Percentiles rank a stretch among this genome's conserved stretches.
Conservation (phyloP, 2,113 vertebrate genomes). For the Telmatochromis sp. region DNA sequence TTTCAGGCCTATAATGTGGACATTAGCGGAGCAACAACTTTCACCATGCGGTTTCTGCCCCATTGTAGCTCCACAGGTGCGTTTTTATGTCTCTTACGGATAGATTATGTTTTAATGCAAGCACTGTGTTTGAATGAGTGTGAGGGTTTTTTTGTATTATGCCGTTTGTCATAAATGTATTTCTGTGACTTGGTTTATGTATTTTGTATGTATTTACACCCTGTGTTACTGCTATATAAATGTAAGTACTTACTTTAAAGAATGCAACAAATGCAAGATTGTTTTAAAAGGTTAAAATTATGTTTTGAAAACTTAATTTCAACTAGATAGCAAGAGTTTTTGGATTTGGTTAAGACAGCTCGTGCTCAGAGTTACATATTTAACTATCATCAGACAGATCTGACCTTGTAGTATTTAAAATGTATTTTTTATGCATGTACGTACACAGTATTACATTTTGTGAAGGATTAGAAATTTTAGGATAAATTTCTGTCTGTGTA, state of each 20-base stretch:
- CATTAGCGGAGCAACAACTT: not conserved
- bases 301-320: not conserved
- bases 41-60: constrained; percentile 35
- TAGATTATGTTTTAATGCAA: not conserved
- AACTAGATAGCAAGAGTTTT: not conserved
- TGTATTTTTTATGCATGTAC: not conserved
- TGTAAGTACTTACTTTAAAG: not conserved
- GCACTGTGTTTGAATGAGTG: not conserved
- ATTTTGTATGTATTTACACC: not conserved
- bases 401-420: not conserved
- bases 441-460: not conserved
- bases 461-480: not conserved
- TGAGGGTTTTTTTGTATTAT: rapidly evolving
- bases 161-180: not conserved
- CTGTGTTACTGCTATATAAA: not conserved
- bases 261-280: not conserved
- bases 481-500: not conserved
- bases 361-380: not conserved
- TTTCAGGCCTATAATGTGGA: not conserved
- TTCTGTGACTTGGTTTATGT: not conserved
- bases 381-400: not conserved
- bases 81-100: not conserved
- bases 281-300: not conserved
- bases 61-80: constrained; percentile 43
- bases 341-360: not conserved